Evolutionary conservation across 2,797 vertebrate genomes (phyloP).

Genomic region (Pangasius djambal): DNA sequence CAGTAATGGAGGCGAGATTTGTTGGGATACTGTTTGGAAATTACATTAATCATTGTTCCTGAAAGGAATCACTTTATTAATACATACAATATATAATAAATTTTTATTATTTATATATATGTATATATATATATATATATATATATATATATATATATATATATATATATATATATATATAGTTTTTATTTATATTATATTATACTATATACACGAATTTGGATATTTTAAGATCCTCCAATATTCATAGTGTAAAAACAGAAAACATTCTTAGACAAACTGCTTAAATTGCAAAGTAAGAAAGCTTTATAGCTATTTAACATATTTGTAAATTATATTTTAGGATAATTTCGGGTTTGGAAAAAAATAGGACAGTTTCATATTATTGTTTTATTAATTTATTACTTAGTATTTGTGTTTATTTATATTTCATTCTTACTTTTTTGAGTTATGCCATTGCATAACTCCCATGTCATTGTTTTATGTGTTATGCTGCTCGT

Average conservation of each 20-base stretch:
- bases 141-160: no score
- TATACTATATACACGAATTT: neutral
- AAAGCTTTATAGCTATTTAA: neutral
- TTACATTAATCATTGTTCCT: no score
- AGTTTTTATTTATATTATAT: neutral
- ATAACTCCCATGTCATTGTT: neutral
- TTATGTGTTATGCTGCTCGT: neutral
- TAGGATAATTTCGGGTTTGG: neutral
- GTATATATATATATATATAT: no score
- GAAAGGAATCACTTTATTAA: no score
- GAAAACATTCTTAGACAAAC: neutral
- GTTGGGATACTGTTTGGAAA: no score
- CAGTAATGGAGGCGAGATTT: no score
- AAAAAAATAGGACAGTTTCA: neutral
- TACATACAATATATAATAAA: no score
- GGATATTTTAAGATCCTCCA: neutral
- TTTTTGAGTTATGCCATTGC: neutral
- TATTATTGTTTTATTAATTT: neutral
- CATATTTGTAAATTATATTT: neutral
- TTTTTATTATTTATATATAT: no score
- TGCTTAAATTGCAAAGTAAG: neutral
- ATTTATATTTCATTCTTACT: neutral
- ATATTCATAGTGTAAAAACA: neutral
- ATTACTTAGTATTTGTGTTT: neutral
- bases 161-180: no score